Base-by-base conservation (phyloP, 2,888 invertebrate species). In the Ormyrus pomaceus region DNA sequence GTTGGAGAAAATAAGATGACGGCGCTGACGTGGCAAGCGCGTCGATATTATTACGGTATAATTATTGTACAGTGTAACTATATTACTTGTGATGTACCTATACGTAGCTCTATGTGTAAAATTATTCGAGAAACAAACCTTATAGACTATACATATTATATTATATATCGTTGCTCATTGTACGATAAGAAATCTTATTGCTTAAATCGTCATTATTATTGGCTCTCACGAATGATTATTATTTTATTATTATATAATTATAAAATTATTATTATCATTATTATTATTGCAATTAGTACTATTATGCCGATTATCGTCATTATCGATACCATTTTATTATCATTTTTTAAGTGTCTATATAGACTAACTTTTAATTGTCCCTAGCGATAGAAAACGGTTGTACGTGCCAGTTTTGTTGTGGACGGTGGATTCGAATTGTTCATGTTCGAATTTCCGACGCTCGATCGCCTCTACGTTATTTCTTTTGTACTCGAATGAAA, bases 41-140 rank as follows among this genome's bases (percentile, higher is more conserved):
- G 86, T 87, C 85, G 86, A 87, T 86, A 87, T 86, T 85, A 80
- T 56, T 79, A 74, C 62, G 72, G 77, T 82, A 79, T 82, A 76
- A 88, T 87, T 88, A 88, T 87, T 91, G 90, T 91, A 91, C 90
- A 90, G 90, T 91, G 90, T 90, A 91, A 90, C 86, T 90, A 90
- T 91, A 90, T 88, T 87, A 85, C 86, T 87, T 90, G 90, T 90
- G 90, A 90, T 90, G 89, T 89, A 89, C 88, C 88, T 89, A 85
- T 81, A 86, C 87, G 87, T 89, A 89, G 88, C 83, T 85, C 84
- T 87, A 87, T 87, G 87, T 88, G 88, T 86, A 85, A 85, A 84
- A 84, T 86, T 86, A 84, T 83, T 83, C 83, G 83, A 84, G 83
- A 78, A 83, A 73, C 81, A 81, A 82, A 82, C 83, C 81, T 83